A percentile compares a stretch with the other conserved stretches of the same genome.
Conservation (phyloP, 1,140 invertebrate genomes). For the Drosophila busckii region DNA sequence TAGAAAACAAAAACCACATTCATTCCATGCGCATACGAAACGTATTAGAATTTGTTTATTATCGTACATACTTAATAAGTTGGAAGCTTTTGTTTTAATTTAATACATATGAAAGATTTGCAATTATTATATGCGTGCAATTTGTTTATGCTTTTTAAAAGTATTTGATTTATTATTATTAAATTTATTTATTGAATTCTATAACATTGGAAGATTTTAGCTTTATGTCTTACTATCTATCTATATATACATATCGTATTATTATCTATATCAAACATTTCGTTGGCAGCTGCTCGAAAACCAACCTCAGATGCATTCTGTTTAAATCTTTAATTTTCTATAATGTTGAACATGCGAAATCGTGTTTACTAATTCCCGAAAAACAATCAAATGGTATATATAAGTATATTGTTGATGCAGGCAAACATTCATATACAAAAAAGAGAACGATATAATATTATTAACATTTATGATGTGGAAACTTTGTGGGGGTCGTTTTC, state of each 20-base stretch:
- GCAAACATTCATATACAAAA: conserved; percentile 6
- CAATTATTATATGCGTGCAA: conserved; percentile 70
- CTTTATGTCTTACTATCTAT: conserved; percentile 26
- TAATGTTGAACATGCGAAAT: neutral
- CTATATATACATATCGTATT: conserved; percentile 73
- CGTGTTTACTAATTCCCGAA: conserved; percentile 13
- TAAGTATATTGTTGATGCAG: conserved; percentile 37
- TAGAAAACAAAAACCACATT: conserved; percentile 38
- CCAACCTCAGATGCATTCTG: conserved; percentile 9
- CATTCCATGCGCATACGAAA: conserved; percentile 34
- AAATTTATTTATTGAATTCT: conserved; percentile 59
- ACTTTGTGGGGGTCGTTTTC: conserved; percentile 21
- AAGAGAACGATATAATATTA: conserved; percentile 1
- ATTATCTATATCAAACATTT: conserved; percentile 39
- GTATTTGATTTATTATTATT: no score
- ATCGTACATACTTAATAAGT: conserved; percentile 50
- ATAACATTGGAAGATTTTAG: conserved; percentile 43
- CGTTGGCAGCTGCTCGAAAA: conserved; percentile 19
- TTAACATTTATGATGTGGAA: conserved; percentile 20
- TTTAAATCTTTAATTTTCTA: conserved; percentile 17
- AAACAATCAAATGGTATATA: conserved; percentile 22
- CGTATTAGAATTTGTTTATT: conserved; percentile 48
- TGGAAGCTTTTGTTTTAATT: conserved; percentile 47
- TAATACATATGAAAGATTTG: conserved; percentile 56
- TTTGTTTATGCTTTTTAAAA: conserved; percentile 75